phyloP scores from a whole-genome alignment of 1,140 invertebrate species.

The Scaptodrosophila lebanonensis region DNA sequence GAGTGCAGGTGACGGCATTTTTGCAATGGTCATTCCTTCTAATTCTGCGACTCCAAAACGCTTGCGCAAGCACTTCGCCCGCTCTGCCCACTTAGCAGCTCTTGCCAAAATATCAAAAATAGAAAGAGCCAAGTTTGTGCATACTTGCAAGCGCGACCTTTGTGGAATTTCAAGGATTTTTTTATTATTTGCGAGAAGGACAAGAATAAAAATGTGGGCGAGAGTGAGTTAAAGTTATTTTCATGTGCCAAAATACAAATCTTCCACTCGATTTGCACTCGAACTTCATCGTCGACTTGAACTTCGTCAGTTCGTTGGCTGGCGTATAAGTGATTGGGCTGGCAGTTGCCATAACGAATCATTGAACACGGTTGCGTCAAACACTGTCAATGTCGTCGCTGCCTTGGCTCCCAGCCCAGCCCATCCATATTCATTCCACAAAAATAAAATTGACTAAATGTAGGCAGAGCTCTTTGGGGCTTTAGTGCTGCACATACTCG shows the following conservation, averaged over 20 bases:
- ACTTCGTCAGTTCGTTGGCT: slow-evolving; percentile 14
- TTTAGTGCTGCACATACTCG: background rate
- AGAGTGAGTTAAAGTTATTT: slow-evolving; percentile 44
- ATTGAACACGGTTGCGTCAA: slow-evolving; percentile 55
- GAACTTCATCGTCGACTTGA: slow-evolving; percentile 45
- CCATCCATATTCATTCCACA: too few species aligned
- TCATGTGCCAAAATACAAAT: slow-evolving; percentile 62
- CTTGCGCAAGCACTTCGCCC: background rate
- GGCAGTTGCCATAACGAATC: slow-evolving; percentile 57
- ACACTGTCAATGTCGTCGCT: slow-evolving; percentile 5
- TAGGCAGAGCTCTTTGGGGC: too few species aligned
- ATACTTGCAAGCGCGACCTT: slow-evolving; percentile 52
- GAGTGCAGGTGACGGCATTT: too few species aligned
- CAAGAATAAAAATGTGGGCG: slow-evolving; percentile 50
- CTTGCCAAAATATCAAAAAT: slow-evolving; percentile 26
- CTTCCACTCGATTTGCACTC: slow-evolving; percentile 67
- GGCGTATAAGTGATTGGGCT: slow-evolving; percentile 7
- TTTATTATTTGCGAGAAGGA: slow-evolving; percentile 40
- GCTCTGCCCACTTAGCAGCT: slow-evolving; percentile 25
- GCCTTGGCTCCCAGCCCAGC: too few species aligned
- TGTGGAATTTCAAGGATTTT: slow-evolving; percentile 58
- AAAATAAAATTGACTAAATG: slow-evolving; percentile 1
- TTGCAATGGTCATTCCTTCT: too few species aligned
- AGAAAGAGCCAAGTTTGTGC: slow-evolving; percentile 21
- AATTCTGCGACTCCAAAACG: too few species aligned